Evolutionary conservation across 2,797 vertebrate species (phyloP).

Genomic region (Tauraco hartlaubi): DNA sequence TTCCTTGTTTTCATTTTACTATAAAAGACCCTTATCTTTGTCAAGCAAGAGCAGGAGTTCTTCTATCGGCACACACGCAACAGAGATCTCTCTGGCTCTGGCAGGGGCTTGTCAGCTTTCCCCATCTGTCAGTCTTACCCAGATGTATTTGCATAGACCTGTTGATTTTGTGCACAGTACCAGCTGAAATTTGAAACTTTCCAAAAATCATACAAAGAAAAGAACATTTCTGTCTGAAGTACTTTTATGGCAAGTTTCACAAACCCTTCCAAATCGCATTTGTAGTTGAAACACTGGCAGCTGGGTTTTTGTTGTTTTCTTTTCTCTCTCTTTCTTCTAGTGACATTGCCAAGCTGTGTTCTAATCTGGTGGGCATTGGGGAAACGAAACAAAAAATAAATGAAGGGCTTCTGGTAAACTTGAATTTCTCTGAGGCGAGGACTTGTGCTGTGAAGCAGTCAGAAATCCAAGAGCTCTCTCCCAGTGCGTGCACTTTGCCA

Average conservation of each 20-base stretch:
- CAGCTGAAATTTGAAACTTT: slow-evolving; percentile 23
- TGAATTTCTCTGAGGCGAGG: slow-evolving; percentile 47
- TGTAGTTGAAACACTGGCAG: slow-evolving; percentile 10
- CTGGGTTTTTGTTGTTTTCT: background rate
- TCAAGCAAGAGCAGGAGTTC: background rate
- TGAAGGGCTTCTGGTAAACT: slow-evolving; percentile 31
- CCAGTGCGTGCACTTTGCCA: slow-evolving; percentile 65
- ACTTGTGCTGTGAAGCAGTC: slow-evolving; percentile 54
- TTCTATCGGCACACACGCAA: background rate
- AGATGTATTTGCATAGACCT: background rate
- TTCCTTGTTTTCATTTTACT: slow-evolving; percentile 25
- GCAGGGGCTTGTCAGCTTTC: background rate
- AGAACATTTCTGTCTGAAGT: slow-evolving; percentile 32
- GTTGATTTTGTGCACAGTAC: slow-evolving; percentile 8
- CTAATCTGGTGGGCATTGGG: slow-evolving; percentile 43
- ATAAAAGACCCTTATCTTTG: slow-evolving; percentile 8
- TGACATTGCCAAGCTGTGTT: slow-evolving; percentile 62
- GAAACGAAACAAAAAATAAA: slow-evolving; percentile 40
- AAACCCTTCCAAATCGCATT: background rate
- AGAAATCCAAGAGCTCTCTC: slow-evolving; percentile 60
- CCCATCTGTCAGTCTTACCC: background rate
- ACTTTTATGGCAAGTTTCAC: slow-evolving; percentile 57
- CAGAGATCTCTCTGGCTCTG: background rate
- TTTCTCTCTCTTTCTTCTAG: slow-evolving; percentile 32
- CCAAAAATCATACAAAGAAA: slow-evolving; percentile 44